These are phyloP conservation scores for Lapara coniferarum DNA, from an alignment of 2,888 invertebrate species.

Conservation along the genomic window DNA sequence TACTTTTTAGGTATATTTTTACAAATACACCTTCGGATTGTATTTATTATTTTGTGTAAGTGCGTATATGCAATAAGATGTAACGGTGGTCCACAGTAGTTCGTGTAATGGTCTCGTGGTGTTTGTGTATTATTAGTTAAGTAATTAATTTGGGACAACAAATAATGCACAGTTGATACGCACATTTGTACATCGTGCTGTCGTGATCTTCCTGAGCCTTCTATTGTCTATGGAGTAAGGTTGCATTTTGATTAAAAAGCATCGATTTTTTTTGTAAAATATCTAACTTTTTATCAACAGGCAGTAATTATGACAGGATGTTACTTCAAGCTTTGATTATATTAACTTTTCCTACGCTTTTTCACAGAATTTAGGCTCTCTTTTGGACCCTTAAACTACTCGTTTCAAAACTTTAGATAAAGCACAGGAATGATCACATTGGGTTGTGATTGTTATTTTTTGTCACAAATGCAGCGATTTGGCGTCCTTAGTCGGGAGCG, in stretches of 20 bases:
- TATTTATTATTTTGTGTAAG: slow-evolving; percentile 13
- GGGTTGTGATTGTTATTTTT: slow-evolving; percentile 37
- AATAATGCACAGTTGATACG: slow-evolving; percentile 34
- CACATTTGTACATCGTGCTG: slow-evolving; percentile 4
- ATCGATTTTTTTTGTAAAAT: no score
- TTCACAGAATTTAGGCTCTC: no score
- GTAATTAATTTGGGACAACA: slow-evolving; percentile 35
- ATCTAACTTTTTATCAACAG: no score
- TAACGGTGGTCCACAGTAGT: slow-evolving; percentile 26
- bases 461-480: slow-evolving; percentile 39
- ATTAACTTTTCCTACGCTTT: no score
- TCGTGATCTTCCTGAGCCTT: slow-evolving; percentile 3
- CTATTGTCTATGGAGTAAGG: no score
- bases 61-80: slow-evolving; percentile 15
- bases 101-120: slow-evolving; percentile 7
- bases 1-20: no score
- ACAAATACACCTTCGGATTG: neutral
- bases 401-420: neutral
- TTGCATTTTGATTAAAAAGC: no score
- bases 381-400: neutral
- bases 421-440: neutral
- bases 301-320: no score
- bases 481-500: neutral
- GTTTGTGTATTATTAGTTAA: slow-evolving; percentile 23
- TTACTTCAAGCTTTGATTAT: no score